Percentiles rank a stretch among this genome's conserved stretches.
phyloP scores from a whole-genome alignment of 1,140 invertebrate species.

The Periplaneta americana region DNA sequence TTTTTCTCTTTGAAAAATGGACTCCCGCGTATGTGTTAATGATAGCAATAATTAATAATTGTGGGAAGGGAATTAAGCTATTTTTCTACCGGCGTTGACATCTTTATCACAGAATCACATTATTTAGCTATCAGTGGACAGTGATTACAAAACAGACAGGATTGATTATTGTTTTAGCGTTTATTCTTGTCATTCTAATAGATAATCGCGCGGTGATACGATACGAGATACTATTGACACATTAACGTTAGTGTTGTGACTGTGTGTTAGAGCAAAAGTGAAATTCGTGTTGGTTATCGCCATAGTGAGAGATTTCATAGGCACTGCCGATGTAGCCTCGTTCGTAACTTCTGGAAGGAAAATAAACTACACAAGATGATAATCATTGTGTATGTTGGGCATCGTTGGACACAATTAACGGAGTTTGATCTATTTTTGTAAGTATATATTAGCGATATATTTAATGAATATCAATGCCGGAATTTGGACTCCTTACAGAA shows the following conservation, averaged over 20 bases:
- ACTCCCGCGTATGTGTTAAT: neutral
- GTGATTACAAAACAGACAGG: neutral
- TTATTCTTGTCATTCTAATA: neutral
- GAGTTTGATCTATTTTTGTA: no score
- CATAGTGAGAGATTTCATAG: no score
- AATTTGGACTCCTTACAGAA: no score
- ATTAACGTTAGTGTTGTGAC: neutral
- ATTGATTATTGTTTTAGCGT: neutral
- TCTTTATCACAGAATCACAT: neutral
- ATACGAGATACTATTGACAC: neutral
- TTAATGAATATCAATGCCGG: no score
- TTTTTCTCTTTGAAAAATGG: neutral
- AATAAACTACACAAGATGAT: no score
- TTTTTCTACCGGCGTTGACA: neutral
- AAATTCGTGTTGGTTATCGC: no score
- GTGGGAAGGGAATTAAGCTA: neutral
- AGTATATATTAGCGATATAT: no score
- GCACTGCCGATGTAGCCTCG: no score
- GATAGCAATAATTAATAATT: neutral
- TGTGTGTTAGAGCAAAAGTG: neutral
- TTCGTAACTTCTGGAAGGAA: no score
- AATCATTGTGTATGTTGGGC: no score
- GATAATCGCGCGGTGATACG: neutral
- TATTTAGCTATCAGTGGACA: neutral
- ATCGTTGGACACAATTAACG: no score